These are phyloP conservation scores for Drosophila orosa DNA, from an alignment of 1,140 invertebrate species.

Conservation along the genomic window DNA sequence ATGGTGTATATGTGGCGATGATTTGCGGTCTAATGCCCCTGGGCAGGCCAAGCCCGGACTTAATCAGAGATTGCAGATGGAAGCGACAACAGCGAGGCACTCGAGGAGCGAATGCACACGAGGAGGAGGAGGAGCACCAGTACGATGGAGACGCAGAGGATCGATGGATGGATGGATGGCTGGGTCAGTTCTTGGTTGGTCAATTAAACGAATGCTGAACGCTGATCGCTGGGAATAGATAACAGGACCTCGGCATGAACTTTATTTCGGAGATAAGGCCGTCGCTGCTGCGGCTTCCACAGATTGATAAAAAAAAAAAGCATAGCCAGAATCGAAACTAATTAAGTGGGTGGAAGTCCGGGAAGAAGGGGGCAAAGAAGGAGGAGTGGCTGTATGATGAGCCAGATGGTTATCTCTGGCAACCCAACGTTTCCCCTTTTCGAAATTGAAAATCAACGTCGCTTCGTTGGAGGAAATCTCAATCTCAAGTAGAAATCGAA, in stretches of 20 bases:
- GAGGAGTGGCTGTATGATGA: conserved; percentile 23
- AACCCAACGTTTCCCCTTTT: conserved; percentile 34
- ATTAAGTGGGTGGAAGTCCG: conserved; percentile 70
- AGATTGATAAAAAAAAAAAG: conserved; percentile 69
- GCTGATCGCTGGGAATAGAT: conserved; percentile 78
- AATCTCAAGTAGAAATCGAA: conserved; percentile 55
- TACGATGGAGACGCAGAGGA: conserved; percentile 20
- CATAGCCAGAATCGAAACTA: conserved; percentile 51
- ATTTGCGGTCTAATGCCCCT: conserved; percentile 61
- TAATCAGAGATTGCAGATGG: conserved; percentile 64
- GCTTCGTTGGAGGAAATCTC: not conserved
- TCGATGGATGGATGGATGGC: conserved; percentile 51
- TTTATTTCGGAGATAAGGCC: conserved; percentile 69
- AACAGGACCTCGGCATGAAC: conserved; percentile 77
- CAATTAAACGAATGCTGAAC: conserved; percentile 71
- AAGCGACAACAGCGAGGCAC: conserved; percentile 43
- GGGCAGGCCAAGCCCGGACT: conserved; percentile 35
- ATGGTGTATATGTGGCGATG: conserved; percentile 40
- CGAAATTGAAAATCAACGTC: conserved; percentile 59
- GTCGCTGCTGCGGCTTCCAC: conserved; percentile 18
- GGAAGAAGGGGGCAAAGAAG: not conserved
- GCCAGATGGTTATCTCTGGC: conserved; percentile 53
- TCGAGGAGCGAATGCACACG: conserved; percentile 29
- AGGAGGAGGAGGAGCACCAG: conserved; percentile 3
- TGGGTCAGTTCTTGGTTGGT: conserved; percentile 58